These are phyloP conservation scores for Chromoteleia sp. DNA, from an alignment of 2,888 invertebrate species.

Conservation along the genomic window DNA sequence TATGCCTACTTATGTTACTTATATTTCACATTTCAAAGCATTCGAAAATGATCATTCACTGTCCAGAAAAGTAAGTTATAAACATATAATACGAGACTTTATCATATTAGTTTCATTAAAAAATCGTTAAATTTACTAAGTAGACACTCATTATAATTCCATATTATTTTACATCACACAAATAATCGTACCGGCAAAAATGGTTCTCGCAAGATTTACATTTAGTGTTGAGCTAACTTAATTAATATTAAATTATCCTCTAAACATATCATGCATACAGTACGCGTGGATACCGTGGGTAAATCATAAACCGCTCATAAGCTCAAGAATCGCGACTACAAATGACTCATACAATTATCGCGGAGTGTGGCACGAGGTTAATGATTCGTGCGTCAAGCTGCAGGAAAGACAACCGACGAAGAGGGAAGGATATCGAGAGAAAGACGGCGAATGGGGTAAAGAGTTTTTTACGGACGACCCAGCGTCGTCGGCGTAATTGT, in stretches of 20 bases:
- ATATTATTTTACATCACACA: background rate
- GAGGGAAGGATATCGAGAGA: background rate
- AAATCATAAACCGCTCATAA: constrained; percentile 47
- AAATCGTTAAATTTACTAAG: constrained; percentile 10
- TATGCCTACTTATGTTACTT: no score
- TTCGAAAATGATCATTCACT: no score
- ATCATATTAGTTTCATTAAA: no score
- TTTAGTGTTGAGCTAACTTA: constrained; percentile 45
- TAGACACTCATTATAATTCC: constrained; percentile 8
- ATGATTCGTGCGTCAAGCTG: constrained; percentile 39
- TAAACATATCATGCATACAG: constrained; percentile 21
- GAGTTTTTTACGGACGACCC: background rate
- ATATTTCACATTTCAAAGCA: no score
- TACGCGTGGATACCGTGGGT: constrained; percentile 52
- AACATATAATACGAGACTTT: no score
- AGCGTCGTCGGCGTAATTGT: constrained; percentile 37
- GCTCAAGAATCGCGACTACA: constrained; percentile 47
- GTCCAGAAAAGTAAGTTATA: no score
- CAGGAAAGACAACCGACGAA: constrained; percentile 17
- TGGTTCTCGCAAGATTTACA: constrained; percentile 24
- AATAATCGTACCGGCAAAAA: background rate
- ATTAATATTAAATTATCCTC: constrained; percentile 47
- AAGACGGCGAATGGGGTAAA: background rate
- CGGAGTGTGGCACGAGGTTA: constrained; percentile 44
- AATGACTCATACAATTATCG: constrained; percentile 62